Evolutionary conservation across 2,888 invertebrate genomes (phyloP).

Genomic region (Lathronympha strigana): DNA sequence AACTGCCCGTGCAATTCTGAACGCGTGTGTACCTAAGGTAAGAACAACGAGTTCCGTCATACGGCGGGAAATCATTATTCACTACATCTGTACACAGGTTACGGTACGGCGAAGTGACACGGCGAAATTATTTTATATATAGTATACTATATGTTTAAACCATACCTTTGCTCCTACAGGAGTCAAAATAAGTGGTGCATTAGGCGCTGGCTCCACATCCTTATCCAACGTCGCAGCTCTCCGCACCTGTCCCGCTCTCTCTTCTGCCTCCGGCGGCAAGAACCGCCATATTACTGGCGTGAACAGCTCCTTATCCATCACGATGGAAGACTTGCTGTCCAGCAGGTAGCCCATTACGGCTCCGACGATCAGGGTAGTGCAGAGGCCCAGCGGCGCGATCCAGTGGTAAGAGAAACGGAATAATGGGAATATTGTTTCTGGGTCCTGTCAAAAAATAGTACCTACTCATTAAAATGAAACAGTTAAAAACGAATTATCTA

Average conservation of each 20-base stretch:
- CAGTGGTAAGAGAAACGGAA: constrained; percentile 92
- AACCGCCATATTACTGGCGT: constrained; percentile 69
- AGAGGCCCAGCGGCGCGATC: constrained; percentile 90
- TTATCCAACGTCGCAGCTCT: constrained; percentile 49
- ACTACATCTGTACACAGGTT: too few relatives aligned
- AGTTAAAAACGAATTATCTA: neutral
- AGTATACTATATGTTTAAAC: neutral
- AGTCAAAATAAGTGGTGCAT: constrained; percentile 65
- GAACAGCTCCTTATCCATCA: constrained; percentile 72
- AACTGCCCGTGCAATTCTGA: too few relatives aligned
- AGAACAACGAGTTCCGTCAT: too few relatives aligned
- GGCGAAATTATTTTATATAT: too few relatives aligned
- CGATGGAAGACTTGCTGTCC: constrained; percentile 55
- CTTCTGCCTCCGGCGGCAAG: constrained; percentile 62
- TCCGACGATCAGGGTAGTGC: constrained; percentile 88
- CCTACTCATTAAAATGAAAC: neutral
- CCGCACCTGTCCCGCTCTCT: constrained; percentile 55
- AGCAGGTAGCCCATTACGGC: constrained; percentile 81
- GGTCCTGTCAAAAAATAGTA: constrained; percentile 58
- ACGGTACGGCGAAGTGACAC: too few relatives aligned
- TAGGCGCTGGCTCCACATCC: constrained; percentile 51
- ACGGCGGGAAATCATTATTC: too few relatives aligned
- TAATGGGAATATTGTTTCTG: constrained; percentile 86
- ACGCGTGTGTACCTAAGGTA: too few relatives aligned
- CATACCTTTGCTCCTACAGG: constrained; percentile 51